Percentiles rank a stretch among this genome's conserved stretches.
Conservation (phyloP, 1,140 invertebrate genomes). For the Luehdorfia chinensis region DNA sequence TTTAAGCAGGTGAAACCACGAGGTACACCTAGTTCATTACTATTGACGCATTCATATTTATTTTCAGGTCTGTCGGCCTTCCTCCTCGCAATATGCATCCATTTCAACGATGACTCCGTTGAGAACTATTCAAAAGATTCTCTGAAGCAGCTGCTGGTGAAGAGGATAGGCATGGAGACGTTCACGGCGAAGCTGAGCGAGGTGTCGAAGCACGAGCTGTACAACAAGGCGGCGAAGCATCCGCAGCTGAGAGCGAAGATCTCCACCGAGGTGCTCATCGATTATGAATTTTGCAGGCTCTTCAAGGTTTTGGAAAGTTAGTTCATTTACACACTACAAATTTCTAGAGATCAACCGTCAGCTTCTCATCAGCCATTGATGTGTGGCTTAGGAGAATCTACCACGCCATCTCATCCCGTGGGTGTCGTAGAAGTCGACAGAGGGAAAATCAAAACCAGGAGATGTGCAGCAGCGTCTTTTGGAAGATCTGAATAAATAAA, state of each 20-base stretch:
- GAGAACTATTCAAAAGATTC: constrained; percentile 88
- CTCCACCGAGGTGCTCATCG: constrained; percentile 90
- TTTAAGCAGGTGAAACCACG: too few relatives aligned
- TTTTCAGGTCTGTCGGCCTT: constrained; percentile 90
- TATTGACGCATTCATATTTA: too few relatives aligned
- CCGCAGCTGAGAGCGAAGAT: constrained; percentile 90
- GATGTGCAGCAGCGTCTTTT: too few relatives aligned
- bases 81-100: constrained; percentile 93
- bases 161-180: constrained; percentile 93
- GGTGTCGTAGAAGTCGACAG: too few relatives aligned
- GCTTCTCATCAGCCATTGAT: too few relatives aligned
- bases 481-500: too few relatives aligned
- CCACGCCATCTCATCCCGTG: too few relatives aligned
- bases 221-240: constrained; percentile 94
- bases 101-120: constrained; percentile 94
- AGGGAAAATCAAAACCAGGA: too few relatives aligned
- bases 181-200: constrained; percentile 92
- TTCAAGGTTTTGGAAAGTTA: constrained; percentile 88
- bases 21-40: too few relatives aligned
- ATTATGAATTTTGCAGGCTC: constrained; percentile 96
- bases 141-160: constrained; percentile 89
- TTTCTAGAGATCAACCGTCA: too few relatives aligned
- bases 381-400: too few relatives aligned
- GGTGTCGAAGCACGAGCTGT: constrained; percentile 93
- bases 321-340: too few relatives aligned